Evolutionary conservation across 2,113 vertebrate species (phyloP).

Genomic region (Gopherus evgoodei): DNA sequence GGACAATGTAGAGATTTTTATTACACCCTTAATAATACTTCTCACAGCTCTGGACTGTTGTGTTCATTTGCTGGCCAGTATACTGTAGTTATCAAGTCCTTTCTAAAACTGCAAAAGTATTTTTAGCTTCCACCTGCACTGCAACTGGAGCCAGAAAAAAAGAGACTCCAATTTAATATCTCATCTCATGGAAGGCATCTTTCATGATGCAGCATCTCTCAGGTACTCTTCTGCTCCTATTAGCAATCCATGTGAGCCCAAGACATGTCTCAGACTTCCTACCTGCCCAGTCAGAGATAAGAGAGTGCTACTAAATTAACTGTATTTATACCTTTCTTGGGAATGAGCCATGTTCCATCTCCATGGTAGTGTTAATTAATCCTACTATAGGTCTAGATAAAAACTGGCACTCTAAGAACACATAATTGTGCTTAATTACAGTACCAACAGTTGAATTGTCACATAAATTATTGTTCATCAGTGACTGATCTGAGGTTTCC

Average conservation of each 20-base stretch:
- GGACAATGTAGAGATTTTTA: neutral
- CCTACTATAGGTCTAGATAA: neutral
- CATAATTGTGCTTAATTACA: neutral
- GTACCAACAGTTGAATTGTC: neutral
- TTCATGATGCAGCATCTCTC: neutral
- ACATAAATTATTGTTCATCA: neutral
- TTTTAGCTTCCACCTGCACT: fast-evolving
- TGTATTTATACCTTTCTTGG: neutral
- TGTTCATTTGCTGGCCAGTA: neutral
- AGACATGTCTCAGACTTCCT: neutral
- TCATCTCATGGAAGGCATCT: neutral
- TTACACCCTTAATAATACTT: neutral
- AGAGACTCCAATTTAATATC: fast-evolving
- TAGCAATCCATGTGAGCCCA: neutral
- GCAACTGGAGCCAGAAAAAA: neutral
- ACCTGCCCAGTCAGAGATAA: neutral
- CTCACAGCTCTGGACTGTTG: neutral
- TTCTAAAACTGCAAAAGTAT: neutral
- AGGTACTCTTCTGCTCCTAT: neutral
- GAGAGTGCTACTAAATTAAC: neutral
- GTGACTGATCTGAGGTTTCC: neutral
- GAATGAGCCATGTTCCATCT: neutral
- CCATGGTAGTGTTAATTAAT: neutral
- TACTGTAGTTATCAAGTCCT: neutral
- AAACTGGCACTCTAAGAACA: neutral